Evolutionary conservation across 2,797 vertebrate species (phyloP).

Genomic region (Falco biarmicus): DNA sequence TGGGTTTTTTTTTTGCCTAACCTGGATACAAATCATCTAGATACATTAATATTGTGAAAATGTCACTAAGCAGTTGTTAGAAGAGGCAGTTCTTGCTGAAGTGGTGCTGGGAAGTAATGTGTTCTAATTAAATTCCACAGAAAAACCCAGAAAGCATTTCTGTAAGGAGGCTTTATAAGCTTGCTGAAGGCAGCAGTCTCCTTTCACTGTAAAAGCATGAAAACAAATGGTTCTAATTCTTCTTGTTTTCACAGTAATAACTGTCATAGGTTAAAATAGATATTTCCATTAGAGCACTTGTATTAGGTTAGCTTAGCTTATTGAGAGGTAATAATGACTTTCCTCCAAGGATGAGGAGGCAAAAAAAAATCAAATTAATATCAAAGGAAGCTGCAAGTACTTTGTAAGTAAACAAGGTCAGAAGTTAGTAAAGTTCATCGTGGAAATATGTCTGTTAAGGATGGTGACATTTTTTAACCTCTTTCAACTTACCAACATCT

Average conservation of each 20-base stretch:
- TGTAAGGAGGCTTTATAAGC: background rate
- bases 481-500: background rate
- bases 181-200: background rate
- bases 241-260: constrained; percentile 36
- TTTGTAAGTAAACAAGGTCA: background rate
- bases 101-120: background rate
- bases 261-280: constrained; percentile 33
- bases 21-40: background rate
- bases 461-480: background rate
- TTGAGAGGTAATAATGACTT: constrained; percentile 10
- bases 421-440: background rate
- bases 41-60: background rate
- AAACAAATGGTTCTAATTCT: constrained; percentile 42
- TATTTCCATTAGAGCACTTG: constrained; percentile 20
- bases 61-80: background rate
- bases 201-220: background rate
- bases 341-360: background rate
- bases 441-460: background rate
- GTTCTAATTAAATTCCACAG: background rate
- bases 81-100: background rate
- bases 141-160: background rate
- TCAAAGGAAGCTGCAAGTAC: background rate
- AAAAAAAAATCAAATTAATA: background rate
- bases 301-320: constrained; percentile 7
- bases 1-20: background rate